A percentile compares a stretch with the other conserved stretches of the same genome.
phyloP scores from a whole-genome alignment of 37 sponge, comb jelly and placozoan genomes.

The Theonella swinhoei region DNA sequence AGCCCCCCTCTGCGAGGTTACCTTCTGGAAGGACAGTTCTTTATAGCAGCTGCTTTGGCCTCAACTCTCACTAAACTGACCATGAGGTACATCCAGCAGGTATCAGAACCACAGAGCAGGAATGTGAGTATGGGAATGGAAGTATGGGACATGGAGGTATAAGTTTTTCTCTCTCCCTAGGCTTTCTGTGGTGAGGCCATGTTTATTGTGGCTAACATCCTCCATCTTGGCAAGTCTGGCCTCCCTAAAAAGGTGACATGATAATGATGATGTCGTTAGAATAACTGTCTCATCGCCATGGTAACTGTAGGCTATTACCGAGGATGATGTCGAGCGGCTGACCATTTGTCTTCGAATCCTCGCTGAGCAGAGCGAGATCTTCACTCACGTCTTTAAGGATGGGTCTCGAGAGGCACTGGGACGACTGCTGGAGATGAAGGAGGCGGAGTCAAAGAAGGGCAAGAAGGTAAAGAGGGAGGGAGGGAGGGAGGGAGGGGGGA shows the following conservation, averaged over 20 bases:
- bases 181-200: conserved; percentile 89
- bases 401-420: conserved; percentile 68
- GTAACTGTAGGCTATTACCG: conserved; percentile 72
- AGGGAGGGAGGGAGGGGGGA: no score
- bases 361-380: conserved; percentile 62
- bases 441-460: conserved; percentile 27
- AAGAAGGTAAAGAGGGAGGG: no score
- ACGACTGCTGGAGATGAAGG: conserved; percentile 49
- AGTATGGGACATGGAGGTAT: conserved; percentile 5
- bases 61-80: conserved; percentile 93
- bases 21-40: conserved; percentile 97
- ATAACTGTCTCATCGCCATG: neutral
- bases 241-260: conserved; percentile 85
- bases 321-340: conserved; percentile 92
- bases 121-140: conserved; percentile 65
- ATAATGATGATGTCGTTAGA: neutral
- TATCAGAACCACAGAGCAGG: conserved; percentile 56
- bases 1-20: conserved; percentile 90
- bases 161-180: conserved; percentile 16
- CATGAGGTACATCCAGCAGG: conserved; percentile 67
- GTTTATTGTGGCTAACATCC: conserved; percentile 92
- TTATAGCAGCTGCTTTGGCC: conserved; percentile 88
- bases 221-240: conserved; percentile 91
- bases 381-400: conserved; percentile 77
- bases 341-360: conserved; percentile 86